Evolutionary conservation across 2,888 invertebrate genomes (phyloP), one percentile per base, ranked within the genome.

Genomic region (Eristalis tenax): DNA sequence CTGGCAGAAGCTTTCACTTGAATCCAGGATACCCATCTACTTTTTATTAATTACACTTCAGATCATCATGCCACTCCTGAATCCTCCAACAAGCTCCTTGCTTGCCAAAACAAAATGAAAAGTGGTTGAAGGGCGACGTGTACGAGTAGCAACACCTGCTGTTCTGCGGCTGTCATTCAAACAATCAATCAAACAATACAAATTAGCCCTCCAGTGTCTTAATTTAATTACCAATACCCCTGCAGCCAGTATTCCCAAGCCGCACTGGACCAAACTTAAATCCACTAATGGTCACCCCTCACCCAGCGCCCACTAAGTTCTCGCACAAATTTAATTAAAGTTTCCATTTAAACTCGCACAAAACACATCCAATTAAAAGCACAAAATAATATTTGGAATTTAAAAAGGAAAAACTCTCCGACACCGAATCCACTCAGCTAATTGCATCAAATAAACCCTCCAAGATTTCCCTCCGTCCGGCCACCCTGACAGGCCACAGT

Each of bases 391-490:
- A 74, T 85, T 73, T 32, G 35, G 18, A 86, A 65, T 82, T 78
- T 85, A 71, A 61, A 18, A 35, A 32, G 23, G 15, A 38, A 35
- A 35, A 43, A 64, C 56, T 8, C 59, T 11, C 57, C 40, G 22
- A 43, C 56, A 77, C 35, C 61, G 78, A 86, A 83, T 83, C 86
- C 83, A 83, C 78, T 86, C 78, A 86, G 83, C 86, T 86, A 83
- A 86, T 86, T 86, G 83, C 86, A 83, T 78, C 75, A 86, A 83
- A 86, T 86, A 83, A 78, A 83, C 86, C 79, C 78, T 50, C 18
- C 23, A 75, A 75, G 78, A 83, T 83, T 56, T 66, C 61, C 66
- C 61, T 71, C 78, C 82, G 23, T 5, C 50, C 35, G 26, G n/a
- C 43, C 32, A 28, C 28, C 28, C 22, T 22, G 40, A 59, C 68